Evolutionary conservation across 1,140 invertebrate genomes (phyloP).

Genomic region (Penaeus chinensis): DNA sequence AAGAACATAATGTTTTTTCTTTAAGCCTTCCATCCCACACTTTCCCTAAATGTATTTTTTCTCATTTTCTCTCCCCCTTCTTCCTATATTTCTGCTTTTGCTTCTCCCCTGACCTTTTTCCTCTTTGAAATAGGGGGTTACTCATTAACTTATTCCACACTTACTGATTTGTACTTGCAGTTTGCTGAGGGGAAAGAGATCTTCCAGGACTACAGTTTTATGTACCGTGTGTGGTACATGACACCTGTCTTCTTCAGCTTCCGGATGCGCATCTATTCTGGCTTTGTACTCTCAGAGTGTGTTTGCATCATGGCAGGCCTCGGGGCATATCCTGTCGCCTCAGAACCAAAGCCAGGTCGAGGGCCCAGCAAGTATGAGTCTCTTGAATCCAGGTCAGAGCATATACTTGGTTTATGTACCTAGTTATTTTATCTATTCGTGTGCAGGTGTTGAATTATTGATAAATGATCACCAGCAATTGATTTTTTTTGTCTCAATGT

Average conservation of each 20-base stretch:
- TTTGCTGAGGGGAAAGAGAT: slow-evolving; percentile 79
- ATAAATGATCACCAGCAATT: too few species aligned
- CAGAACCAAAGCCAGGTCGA: slow-evolving; percentile 79
- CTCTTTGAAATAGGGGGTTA: neutral
- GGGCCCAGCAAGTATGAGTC: slow-evolving; percentile 78
- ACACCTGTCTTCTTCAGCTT: slow-evolving; percentile 89
- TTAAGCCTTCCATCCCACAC: too few species aligned
- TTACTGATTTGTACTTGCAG: slow-evolving; percentile 71
- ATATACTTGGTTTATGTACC: too few species aligned
- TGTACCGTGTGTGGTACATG: slow-evolving; percentile 86
- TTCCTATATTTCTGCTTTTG: too few species aligned
- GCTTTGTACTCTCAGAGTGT: slow-evolving; percentile 89
- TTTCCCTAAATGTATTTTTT: too few species aligned
- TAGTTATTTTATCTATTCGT: too few species aligned
- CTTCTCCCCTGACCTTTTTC: too few species aligned
- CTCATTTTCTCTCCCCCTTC: too few species aligned
- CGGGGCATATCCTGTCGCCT: slow-evolving; percentile 85
- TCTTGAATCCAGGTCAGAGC: slow-evolving; percentile 67
- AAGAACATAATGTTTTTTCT: too few species aligned
- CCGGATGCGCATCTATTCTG: slow-evolving; percentile 88
- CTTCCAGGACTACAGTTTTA: slow-evolving; percentile 74
- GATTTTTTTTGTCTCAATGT: too few species aligned
- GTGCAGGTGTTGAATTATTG: too few species aligned
- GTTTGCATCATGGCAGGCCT: slow-evolving; percentile 90
- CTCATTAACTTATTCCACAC: slow-evolving; percentile 6